Base-by-base conservation (phyloP, 35 echinoderm and acorn worm species). In the Ophiothrix spiculata region DNA sequence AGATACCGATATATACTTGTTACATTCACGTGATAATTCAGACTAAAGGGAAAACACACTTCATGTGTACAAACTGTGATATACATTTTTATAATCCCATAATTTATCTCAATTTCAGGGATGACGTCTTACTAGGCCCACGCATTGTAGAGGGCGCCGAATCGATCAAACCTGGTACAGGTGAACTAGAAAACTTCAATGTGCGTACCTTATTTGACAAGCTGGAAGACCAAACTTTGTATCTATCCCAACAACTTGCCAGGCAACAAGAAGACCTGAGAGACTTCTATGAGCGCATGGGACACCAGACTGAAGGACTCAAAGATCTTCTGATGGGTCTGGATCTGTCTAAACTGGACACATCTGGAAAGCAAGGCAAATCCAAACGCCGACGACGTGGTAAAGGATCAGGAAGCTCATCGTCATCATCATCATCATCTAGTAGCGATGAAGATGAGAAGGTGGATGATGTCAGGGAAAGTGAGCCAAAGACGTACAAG, bases 201-300 rank as follows among this genome's bases (percentile, higher is more conserved):
- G 95, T 98, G 17, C 80, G 95, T 6, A 98, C 95, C 1, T 82
- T 98, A 39, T 98, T 88, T 36, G 95, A 98, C 86, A 98, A 98
- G 74, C 87, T 98, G 77, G 95, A 98, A 75, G 95, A 98, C 37
- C 95, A 98, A 81, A 89, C 91, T 0, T 75, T 98, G 28, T 98
- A 94, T 76, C 89, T 98, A 38, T 94, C 95, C 0, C 89, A 93
- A 39, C 95, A 98, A 39, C 86, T 98, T 25, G 89, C 92, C 82
- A 91, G 89, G 77, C 95, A 98, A 39, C 95, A 98, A 38, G 95
- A 98, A 83, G 95, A 98, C 74, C 42, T 98, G 15, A 56, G 89
- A 37, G 92, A 89, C 14, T 98, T 98, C 83, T 98, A 98, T 60
- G 95, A 98, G 38, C 79, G 95, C 37, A 98, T 98, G 91, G 88